These are phyloP conservation scores for Bufo bufo DNA, from an alignment of 2,113 vertebrate species.

Conservation along the genomic window DNA sequence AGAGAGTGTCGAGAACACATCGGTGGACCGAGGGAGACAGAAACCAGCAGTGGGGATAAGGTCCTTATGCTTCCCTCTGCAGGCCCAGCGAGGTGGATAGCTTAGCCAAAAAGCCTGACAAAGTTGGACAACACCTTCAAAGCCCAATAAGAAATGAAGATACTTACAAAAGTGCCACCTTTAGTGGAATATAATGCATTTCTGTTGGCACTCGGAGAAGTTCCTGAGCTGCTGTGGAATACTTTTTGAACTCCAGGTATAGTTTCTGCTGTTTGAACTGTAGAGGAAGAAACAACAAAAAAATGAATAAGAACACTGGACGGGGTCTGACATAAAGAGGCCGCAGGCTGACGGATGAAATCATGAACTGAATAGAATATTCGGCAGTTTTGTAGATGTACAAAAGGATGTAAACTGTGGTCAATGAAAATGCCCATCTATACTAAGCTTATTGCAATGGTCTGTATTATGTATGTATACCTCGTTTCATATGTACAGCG, in stretches of 20 bases:
- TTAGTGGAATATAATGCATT: constrained; percentile 93
- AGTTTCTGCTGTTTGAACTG: constrained; percentile 97
- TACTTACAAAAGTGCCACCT: constrained; percentile 96
- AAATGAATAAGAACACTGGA: neutral
- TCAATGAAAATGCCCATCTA: too few relatives aligned
- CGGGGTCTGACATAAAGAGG: neutral
- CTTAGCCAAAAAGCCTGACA: too few relatives aligned
- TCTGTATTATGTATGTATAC: too few relatives aligned
- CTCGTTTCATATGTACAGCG: too few relatives aligned
- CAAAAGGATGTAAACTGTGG: neutral
- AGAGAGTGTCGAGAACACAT: too few relatives aligned
- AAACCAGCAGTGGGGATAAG: too few relatives aligned
- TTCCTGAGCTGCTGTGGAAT: constrained; percentile 86
- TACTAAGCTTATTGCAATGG: too few relatives aligned
- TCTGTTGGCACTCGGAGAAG: constrained; percentile 90
- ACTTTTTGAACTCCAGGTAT: constrained; percentile 87
- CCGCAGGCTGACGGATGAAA: neutral
- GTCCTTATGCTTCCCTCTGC: too few relatives aligned
- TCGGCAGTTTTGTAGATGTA: neutral
- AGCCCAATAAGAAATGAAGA: neutral
- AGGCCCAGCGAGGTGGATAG: too few relatives aligned
- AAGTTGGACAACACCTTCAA: too few relatives aligned
- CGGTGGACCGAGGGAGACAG: too few relatives aligned
- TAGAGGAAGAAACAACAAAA: constrained; percentile 52
- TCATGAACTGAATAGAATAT: neutral